Evolutionary conservation across 1,140 invertebrate species (phyloP), one percentile per base, ranked within the genome.

Genomic region (Kradibia gibbosae): DNA sequence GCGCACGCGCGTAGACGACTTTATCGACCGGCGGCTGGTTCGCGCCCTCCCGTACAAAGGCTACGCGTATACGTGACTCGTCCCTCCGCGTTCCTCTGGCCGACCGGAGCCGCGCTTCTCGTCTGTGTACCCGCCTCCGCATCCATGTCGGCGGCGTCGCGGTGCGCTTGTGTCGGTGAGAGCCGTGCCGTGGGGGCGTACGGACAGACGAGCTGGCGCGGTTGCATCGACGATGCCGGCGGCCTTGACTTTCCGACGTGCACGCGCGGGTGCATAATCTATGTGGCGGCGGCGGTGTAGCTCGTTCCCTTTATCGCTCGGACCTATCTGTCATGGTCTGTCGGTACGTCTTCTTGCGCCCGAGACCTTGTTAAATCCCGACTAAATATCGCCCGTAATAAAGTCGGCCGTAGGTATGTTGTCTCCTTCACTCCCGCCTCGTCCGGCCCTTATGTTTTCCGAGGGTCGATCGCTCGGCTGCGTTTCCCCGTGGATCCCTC

Each of bases 161-260:
- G 57, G 13, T 3, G 0, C 4, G 62, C 39, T 4, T 39, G 34
- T n/a, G 22, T 15, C 1, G 7, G 20, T 39, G 28, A 3, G 31
- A 28, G 25, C 25, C 73, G 74, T 81, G 86, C 81, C 45, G 67
- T n/a, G 71, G 20, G n/a, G 7, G 45, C 60, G 28, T 34, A 31
- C 28, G 42, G 34, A 82, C 86, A 83, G 84, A 80, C 62, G 76
- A 80, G 83, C 80, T 48, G 72, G 62, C 60, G 60, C 60, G 31
- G 36, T 28, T 73, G 84, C 82, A 84, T 67, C 62, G 62, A 67
- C n/a, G 62, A 39, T 34, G 34, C 62, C 20, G 34, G 85, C 87
- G 89, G 88, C 89, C 89, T 89, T 90, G 89, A 90, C 88, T 90
- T 87, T 85, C 53, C n/a, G n/a, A 17, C 34, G 36, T 3, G 31